A percentile compares a stretch with the other conserved stretches of the same genome.
Evolutionary conservation across 2,888 invertebrate species (phyloP).

Genomic region (Ochropleura plecta): DNA sequence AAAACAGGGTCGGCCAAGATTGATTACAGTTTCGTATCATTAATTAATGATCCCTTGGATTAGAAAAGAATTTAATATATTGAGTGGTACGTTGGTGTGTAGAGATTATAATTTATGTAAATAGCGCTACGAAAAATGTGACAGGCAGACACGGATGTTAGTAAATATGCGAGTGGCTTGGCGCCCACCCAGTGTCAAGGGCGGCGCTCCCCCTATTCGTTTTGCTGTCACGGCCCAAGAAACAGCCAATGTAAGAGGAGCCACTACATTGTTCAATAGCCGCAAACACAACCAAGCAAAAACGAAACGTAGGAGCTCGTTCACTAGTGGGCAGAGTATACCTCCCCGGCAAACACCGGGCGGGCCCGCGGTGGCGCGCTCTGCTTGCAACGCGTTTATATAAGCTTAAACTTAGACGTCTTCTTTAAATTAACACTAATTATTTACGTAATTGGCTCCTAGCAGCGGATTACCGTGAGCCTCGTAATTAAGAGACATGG

Average conservation of each 20-base stretch:
- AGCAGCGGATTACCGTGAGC: slow-evolving; percentile 65
- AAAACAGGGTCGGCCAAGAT: slow-evolving; percentile 38
- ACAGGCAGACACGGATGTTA: slow-evolving; percentile 68
- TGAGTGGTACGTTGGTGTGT: slow-evolving; percentile 32
- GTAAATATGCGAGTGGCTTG: slow-evolving; percentile 77
- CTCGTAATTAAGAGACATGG: slow-evolving; percentile 66
- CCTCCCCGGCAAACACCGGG: slow-evolving; percentile 65
- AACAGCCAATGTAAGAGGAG: slow-evolving; percentile 70
- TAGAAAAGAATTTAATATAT: slow-evolving; percentile 38
- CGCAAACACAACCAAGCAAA: slow-evolving; percentile 55
- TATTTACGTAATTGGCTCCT: slow-evolving; percentile 71
- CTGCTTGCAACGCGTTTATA: slow-evolving; percentile 69
- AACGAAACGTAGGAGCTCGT: slow-evolving; percentile 67
- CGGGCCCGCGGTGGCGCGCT: slow-evolving; percentile 67
- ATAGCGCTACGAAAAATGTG: slow-evolving; percentile 44
- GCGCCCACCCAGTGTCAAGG: slow-evolving; percentile 83
- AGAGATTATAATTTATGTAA: slow-evolving; percentile 41
- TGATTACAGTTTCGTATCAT: slow-evolving; percentile 36
- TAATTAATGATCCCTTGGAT: slow-evolving; percentile 42
- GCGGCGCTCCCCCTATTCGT: slow-evolving; percentile 72
- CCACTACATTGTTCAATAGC: slow-evolving; percentile 66
- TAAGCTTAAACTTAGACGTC: slow-evolving; percentile 72
- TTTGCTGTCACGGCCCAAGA: slow-evolving; percentile 58
- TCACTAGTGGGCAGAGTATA: slow-evolving; percentile 60
- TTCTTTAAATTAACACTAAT: slow-evolving; percentile 74